phyloP scores from a whole-genome alignment of 2,113 vertebrate species.

The Ciconia stormi region DNA sequence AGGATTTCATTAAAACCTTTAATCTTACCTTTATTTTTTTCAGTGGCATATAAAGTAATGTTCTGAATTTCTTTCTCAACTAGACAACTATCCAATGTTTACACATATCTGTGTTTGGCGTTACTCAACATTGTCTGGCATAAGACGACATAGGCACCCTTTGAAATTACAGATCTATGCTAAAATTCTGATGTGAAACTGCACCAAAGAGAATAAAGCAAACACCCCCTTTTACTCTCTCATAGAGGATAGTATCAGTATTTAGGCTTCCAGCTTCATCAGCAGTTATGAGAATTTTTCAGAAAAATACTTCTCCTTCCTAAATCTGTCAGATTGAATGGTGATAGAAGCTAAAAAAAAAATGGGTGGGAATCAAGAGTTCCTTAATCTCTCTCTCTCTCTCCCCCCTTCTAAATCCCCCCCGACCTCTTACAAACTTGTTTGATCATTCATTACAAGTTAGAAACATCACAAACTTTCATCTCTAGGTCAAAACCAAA shows the following conservation, averaged over 20 bases:
- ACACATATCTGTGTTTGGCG: not conserved
- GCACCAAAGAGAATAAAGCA: not conserved
- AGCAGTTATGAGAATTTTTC: not conserved
- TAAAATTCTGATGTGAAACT: not conserved
- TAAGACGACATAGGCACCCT: not conserved
- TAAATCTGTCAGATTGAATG: not conserved
- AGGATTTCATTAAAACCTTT: not conserved
- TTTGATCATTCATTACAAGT: not conserved
- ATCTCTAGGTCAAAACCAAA: not conserved
- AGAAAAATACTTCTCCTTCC: not conserved
- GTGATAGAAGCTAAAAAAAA: not conserved
- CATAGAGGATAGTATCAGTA: not conserved
- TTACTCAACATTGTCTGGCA: not conserved
- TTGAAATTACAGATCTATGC: not conserved
- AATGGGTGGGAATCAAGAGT: not conserved
- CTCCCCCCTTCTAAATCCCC: not conserved
- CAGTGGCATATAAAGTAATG: not conserved
- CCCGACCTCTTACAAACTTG: not conserved
- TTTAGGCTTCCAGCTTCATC: not conserved
- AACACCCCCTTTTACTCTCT: not conserved
- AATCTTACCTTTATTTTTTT: not conserved
- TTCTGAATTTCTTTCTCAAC: not conserved
- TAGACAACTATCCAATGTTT: not conserved
- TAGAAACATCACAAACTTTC: not conserved
- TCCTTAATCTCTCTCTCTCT: not conserved